Evolutionary conservation across 92 coral and sea anemone genomes (phyloP), one percentile per base, ranked within the genome.

Genomic region (Palythoa caribaeorum): DNA sequence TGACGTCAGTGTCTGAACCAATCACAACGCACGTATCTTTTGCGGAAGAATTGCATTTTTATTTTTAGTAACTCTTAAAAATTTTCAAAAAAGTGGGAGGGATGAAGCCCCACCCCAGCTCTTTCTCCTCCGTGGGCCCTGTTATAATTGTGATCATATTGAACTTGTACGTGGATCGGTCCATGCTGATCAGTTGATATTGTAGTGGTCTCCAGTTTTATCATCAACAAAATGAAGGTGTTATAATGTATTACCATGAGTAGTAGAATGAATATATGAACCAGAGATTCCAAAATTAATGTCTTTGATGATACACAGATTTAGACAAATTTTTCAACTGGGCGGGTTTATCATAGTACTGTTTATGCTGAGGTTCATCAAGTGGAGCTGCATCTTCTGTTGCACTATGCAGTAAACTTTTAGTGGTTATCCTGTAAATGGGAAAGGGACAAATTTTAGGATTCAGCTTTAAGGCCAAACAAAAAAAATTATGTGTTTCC

Each of bases 1-100:
- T 60, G 68, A 60, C 68, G 68, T 11, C 62, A 55, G 62, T 55
- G 62, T 55, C 62, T 55, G 62, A 55, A 15, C 62, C 62, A 55
- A 55, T 55, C 62, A 55, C 62, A 55, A 11, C 17, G 62, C 62
- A 55, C 14, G 68, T 60, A 16, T 60, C 68, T 60, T 60, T 60
- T 60, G 68, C 68, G 68, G 68, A 60, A 60, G 68, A 60, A 60
- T 60, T 60, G 28, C 68, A 60, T 60, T 60, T 14, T 60, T 60
- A 60, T 60, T 60, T 60, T 60, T 60, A 60, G 68, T 60, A 60
- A 60, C 35, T 60, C 68, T 60, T 60, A 21, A 71, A 62, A 62
- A 19, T 62, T 62, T 15, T 35, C 40, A 38, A 71, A 71, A 71
- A 71, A 71, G 40, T 71, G 76, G 76, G 76, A 71, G 76, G 76